Evolutionary conservation across 2,888 invertebrate species (phyloP).

Genomic region (Hypercompe scribonia): DNA sequence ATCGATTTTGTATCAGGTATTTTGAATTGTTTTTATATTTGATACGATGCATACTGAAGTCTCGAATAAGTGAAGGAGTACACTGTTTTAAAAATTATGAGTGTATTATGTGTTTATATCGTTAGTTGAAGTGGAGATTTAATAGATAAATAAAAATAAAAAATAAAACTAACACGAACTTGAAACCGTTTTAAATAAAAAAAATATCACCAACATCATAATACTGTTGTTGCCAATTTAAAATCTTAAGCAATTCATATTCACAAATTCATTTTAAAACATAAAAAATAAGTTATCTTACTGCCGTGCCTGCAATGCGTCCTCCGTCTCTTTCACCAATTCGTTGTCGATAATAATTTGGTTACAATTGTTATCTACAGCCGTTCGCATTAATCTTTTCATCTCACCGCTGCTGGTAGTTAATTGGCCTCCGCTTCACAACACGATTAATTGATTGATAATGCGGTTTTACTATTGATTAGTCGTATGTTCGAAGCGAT

Average conservation of each 20-base stretch:
- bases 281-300: conserved; percentile 10
- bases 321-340: conserved; percentile 50
- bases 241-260: not conserved
- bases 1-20: no score
- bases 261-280: not conserved
- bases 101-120: no score
- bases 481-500: conserved; percentile 19
- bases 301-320: conserved; percentile 21
- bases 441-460: conserved; percentile 49
- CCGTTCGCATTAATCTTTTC: conserved; percentile 43
- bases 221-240: no score
- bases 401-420: conserved; percentile 44
- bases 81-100: no score
- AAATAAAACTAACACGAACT: no score
- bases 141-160: no score
- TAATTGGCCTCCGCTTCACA: conserved; percentile 30
- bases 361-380: conserved; percentile 43
- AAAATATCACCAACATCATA: no score
- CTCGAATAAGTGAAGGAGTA: no score
- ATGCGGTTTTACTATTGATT: conserved; percentile 49
- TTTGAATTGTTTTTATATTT: no score
- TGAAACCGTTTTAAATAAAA: no score
- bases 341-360: conserved; percentile 47
- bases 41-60: no score
- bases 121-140: no score